phyloP scores from a whole-genome alignment of 2,888 invertebrate genomes.

The Melanophora roralis region DNA sequence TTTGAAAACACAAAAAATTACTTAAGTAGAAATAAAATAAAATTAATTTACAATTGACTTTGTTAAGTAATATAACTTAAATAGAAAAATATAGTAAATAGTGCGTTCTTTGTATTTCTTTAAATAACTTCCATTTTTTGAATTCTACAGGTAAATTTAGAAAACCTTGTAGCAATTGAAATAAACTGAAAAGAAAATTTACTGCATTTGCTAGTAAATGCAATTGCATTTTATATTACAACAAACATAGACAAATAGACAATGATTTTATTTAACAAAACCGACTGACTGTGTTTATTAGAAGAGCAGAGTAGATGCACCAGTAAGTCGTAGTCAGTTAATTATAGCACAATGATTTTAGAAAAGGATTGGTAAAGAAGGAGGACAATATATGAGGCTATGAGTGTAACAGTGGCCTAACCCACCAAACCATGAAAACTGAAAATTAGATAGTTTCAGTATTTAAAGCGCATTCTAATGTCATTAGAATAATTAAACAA shows the following conservation, averaged over 20 bases:
- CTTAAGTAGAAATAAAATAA: background rate
- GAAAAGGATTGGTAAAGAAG: background rate
- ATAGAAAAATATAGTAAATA: no score
- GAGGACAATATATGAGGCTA: background rate
- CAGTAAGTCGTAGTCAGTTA: background rate
- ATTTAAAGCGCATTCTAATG: no score
- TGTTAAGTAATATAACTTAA: no score
- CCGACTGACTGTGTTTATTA: background rate
- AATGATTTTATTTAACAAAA: background rate
- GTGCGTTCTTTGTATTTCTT: background rate
- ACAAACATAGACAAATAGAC: slow-evolving; percentile 5
- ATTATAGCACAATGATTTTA: slow-evolving; percentile 1
- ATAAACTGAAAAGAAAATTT: no score
- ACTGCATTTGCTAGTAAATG: no score
- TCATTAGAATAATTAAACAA: no score
- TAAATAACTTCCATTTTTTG: background rate
- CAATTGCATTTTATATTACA: no score
- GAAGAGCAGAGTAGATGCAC: background rate
- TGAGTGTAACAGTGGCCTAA: no score
- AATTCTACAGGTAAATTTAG: no score
- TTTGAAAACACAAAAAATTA: background rate
- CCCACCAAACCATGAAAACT: no score
- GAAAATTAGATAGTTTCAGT: no score
- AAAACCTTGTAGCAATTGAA: no score
- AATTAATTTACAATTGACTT: background rate